Evolutionary conservation across 2,797 vertebrate genomes (phyloP), one percentile per base, ranked within the genome.

Genomic region (Cryptoprocta ferox): DNA sequence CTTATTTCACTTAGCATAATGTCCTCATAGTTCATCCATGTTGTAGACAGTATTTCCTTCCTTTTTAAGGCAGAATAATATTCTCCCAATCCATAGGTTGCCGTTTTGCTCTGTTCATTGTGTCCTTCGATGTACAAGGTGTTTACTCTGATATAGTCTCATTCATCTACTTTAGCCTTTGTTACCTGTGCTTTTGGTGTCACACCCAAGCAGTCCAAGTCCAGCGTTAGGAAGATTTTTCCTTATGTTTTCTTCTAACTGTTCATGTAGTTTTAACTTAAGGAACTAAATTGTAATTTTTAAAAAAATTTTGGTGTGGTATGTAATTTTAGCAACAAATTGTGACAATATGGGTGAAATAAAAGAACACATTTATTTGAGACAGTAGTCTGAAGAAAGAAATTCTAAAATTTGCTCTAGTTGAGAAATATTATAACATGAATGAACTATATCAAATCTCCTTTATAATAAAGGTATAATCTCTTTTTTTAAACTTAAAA

Each of bases 241-340:
- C 12, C 9, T 6, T 45, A 28, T 78, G 18, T 65, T 92, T 83
- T 75, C 73, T 80, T 94, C 12, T 84, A 59, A 89, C 8, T 92
- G n/a, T 10, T 42, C 53, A 48, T 71, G 18, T 68, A 30, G 1
- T 78, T 95, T 95, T 87, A 84, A 80, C 26, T 61, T 61, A 88
- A 92, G 26, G 14, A 45, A 28, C 35, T 88, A 78, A 94, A 50
- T 16, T 80, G 5, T 42, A 68, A 81, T 85, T 45, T 78, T 66
- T 70, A 48, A 48, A 48, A 48, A 9, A 56, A 24, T 13, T 59
- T 24, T 26, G 10, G 53, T 6, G 1, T 7, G 48, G 2, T 13
- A 10, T 78, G 16, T 94, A 70, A 92, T 93, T 91, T 89, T 82
- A 94, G 63, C 30, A 24, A 65, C 30, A 94, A 85, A 81, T 86